Evolutionary conservation across 1,140 invertebrate species (phyloP), one percentile per base, ranked within the genome.

Genomic region (Heliothis virescens): DNA sequence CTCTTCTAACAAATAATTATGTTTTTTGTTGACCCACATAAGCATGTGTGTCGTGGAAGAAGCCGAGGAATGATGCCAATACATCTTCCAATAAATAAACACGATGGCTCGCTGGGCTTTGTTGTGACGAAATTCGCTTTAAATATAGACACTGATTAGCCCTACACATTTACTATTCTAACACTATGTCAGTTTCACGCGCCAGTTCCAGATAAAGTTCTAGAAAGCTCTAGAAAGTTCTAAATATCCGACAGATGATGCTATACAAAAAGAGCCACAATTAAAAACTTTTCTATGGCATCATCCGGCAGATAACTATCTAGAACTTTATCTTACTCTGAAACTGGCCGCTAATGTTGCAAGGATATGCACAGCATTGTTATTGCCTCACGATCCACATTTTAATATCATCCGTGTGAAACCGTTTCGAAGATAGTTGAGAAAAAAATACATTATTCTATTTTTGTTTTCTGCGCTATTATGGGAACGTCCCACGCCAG

Each of bases 11-110:
- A 29, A 21, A 53, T 71, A 53, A 13, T 12, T 71, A 71, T 67
- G 18, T 67, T 62, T 72, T 60, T 62, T 65, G 65, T 59, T 80
- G 79, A 71, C 76, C 79, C 55, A 83, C 75, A 83, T 85, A 50
- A 76, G 79, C 83, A 63, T 82, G 79, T 79, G 57, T 85, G 73
- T 72, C 55, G 41, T 80, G 59, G 63, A 59, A 81, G 79, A 84
- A 79, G 79, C 34, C 63, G 79, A 67, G 67, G 82, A 86, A 83
- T 79, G 83, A 83, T 86, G 83, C 85, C 85, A 86, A 86, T 75
- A 75, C 34, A 60, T 47, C 73, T 57, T 52, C 26, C 60, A 83
- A 82, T 85, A 85, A 83, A 83, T 83, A 83, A 83, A 80, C 79
- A 12, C 59, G 71, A 79, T 83, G n/a, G 71, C 15, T 69, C 48